Evolutionary conservation across 2,113 vertebrate species (phyloP).

Genomic region (Picathartes gymnocephalus): DNA sequence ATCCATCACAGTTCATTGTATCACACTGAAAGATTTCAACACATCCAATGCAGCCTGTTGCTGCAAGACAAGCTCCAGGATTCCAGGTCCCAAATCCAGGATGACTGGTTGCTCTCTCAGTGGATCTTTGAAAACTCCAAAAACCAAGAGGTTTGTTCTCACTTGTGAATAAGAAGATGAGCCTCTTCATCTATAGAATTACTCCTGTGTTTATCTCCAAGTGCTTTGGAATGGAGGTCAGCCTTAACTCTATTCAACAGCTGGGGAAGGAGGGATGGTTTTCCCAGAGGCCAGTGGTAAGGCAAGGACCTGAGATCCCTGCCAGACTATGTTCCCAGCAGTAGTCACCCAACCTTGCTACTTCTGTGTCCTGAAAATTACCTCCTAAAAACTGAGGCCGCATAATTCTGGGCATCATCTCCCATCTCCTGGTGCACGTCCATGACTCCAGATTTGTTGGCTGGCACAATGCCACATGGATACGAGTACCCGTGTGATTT

Average conservation of each 20-base stretch:
- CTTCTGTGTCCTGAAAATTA: not conserved
- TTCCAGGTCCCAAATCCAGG: not conserved
- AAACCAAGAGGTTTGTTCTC: not conserved
- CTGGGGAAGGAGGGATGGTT: not conserved
- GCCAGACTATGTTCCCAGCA: not conserved
- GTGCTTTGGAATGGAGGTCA: not conserved
- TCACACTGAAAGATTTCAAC: not conserved
- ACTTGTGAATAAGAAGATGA: not conserved
- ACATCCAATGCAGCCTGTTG: not conserved
- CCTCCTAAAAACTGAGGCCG: not conserved
- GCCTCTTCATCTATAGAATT: not conserved
- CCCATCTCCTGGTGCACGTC: not conserved
- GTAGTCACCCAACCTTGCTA: not conserved
- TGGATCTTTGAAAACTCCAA: not conserved
- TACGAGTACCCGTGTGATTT: accelerated
- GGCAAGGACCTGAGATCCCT: not conserved
- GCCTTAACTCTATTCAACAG: not conserved
- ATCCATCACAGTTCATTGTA: not conserved
- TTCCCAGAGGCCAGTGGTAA: not conserved
- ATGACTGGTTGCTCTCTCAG: not conserved
- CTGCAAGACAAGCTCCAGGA: not conserved
- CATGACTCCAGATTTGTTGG: not conserved
- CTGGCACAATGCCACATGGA: accelerated
- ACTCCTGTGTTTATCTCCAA: not conserved
- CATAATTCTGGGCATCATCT: not conserved